Base-by-base conservation (phyloP, 2,888 invertebrate species). In the Cybosia mesomella region DNA sequence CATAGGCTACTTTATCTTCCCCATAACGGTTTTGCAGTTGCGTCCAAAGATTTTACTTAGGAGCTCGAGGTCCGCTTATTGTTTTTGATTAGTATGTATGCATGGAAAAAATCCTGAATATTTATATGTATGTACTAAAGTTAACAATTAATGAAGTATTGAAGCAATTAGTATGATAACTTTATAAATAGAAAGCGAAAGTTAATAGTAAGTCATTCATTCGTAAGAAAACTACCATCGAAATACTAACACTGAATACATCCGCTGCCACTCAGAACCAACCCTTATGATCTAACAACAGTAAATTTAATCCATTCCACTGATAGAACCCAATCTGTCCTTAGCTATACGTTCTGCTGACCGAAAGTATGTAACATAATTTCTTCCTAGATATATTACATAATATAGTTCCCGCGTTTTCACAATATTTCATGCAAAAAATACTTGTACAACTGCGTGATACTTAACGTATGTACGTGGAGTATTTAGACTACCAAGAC, bases 241-340 rank as follows among this genome's bases (percentile, higher is more conserved):
- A 28, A 28, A 28, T n/a, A 9, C 18, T n/a, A 2, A n/a, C 9
- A 49, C n/a, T 21, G 5, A 21, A 58, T 15, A 7, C n/a, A 2
- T 43, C 1, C 49, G 24, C 28, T 28, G 43, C n/a, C 43, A 49
- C 49, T 43, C 15, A 28, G n/a, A 28, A 43, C 61, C 18, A 28
- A 7, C 61, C 55, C 39, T 36, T 64, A 39, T 58, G 28, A 32
- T 58, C 64, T 34, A 54, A 64, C 68, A 55, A 62, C 64, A 70
- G 74, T 74, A 67, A 78, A 74, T 74, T 73, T 75, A 76, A 78
- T 78, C 76, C 76, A 76, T 75, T 76, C 68, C 71, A 71, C 71
- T 76, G 73, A 70, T 67, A 71, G 59, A 60, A 66, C 59, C 70
- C 61, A 71, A 71, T 71, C 61, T 68, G 66, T 59, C 66, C 39